Percentiles rank a stretch among this genome's conserved stretches.
Conservation (phyloP, 2,888 invertebrate species). For the Mylabris sibirica region DNA sequence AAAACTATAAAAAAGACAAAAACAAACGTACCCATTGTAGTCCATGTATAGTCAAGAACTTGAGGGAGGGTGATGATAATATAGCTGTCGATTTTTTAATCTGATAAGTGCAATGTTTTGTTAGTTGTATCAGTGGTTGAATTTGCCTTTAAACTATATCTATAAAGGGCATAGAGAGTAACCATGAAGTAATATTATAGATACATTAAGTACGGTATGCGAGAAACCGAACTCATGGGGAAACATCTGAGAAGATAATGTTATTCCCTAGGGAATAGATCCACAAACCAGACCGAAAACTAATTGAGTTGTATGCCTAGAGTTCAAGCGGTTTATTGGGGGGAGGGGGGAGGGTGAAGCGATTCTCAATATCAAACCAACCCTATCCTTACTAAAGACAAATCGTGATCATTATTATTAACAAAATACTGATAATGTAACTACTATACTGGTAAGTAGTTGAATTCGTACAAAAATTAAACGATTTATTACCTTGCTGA, state of each 20-base stretch:
- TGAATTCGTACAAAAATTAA: background rate
- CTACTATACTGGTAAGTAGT: too few species aligned
- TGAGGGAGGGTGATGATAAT: conserved; percentile 28
- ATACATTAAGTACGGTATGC: conserved; percentile 45
- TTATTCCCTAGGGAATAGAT: conserved; percentile 48
- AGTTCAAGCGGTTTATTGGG: conserved; percentile 29
- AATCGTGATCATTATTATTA: background rate
- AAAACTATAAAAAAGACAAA: conserved; percentile 40
- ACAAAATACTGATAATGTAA: too few species aligned
- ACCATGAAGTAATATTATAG: conserved; percentile 48
- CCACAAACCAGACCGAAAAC: conserved; percentile 53
- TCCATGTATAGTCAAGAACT: conserved; percentile 36
- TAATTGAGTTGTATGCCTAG: conserved; percentile 56
- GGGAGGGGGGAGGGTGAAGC: background rate
- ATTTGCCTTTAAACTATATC: conserved; percentile 36
- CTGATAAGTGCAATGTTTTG: conserved; percentile 52
- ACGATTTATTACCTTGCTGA: background rate
- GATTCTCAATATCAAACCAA: conserved; percentile 49
- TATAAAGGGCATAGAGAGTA: conserved; percentile 29
- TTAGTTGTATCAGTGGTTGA: conserved; percentile 40
- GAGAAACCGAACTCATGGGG: conserved; percentile 46
- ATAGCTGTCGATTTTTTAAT: conserved; percentile 45
- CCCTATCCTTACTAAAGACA: conserved; percentile 32
- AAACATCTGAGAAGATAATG: conserved; percentile 52
- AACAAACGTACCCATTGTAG: background rate